A percentile compares a stretch with the other conserved stretches of the same genome.
Conservation (phyloP, 2,888 invertebrate species). For the Drosophila neotestacea region DNA sequence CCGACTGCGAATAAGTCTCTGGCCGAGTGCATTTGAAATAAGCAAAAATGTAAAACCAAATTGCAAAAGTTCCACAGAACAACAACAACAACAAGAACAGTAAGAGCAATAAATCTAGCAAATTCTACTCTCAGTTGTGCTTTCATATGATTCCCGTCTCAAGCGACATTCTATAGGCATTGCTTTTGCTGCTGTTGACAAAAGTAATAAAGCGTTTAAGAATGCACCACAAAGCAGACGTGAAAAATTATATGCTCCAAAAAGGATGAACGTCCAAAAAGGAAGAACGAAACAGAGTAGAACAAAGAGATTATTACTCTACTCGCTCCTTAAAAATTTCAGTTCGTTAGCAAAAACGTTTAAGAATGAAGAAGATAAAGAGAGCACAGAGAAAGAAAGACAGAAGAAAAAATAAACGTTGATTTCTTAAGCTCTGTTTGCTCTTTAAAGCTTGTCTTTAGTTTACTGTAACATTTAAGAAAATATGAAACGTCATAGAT, state of each 20-base stretch:
- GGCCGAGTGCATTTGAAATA: conserved; percentile 50
- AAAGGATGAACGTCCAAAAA: too few relatives aligned
- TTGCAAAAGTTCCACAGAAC: conserved; percentile 67
- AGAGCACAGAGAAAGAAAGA: too few relatives aligned
- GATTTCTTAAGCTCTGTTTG: too few relatives aligned
- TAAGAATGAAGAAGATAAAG: too few relatives aligned
- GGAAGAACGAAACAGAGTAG: too few relatives aligned
- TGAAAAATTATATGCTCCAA: neutral
- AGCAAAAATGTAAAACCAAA: conserved; percentile 64
- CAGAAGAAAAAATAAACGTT: too few relatives aligned
- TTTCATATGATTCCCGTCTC: conserved; percentile 11
- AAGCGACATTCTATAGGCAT: conserved; percentile 7
- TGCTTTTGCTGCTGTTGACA: neutral
- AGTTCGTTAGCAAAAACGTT: too few relatives aligned
- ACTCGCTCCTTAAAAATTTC: too few relatives aligned
- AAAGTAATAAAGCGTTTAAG: neutral
- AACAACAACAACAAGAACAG: conserved; percentile 15
- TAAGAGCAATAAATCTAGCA: conserved; percentile 53
- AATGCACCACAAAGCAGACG: neutral
- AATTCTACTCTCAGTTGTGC: conserved; percentile 36
- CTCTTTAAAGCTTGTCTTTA: too few relatives aligned
- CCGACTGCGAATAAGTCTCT: conserved; percentile 12
- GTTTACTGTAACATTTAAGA: too few relatives aligned
- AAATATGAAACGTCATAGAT: neutral
- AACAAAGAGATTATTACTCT: too few relatives aligned